Base-by-base conservation (phyloP, 2,113 vertebrate genomes). In the Callithrix jacchus region DNA sequence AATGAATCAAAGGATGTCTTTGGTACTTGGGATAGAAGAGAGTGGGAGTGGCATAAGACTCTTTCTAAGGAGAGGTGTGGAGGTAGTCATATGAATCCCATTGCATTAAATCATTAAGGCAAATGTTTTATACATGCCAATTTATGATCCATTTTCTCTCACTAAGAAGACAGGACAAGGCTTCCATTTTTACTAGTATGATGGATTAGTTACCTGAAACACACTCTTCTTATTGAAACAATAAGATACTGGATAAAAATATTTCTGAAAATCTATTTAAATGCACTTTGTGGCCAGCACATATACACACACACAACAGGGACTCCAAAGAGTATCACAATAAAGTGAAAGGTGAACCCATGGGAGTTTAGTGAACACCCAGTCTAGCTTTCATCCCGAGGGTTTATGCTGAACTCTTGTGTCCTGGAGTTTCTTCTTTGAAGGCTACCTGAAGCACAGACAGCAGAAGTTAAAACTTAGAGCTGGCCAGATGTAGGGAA, bases 331-430 rank as follows among this genome's bases (percentile, higher is more conserved):
- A 52, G 6, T 23, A 52, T 5, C 23, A 61, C 42, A 71, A 54
- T 47, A 68, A 93, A 93, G n/a, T 85, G 13, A 27, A 25, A 25
- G 73, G 7, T 27, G 12, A 32, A 35, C 16, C 12, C 68, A 16
- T 37, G 20, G 21, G 18, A 68, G 16, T 37, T 91, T 61, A 86
- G 3, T 80, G 32, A 74, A 20, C 8, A 37, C 25, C 18, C 25
- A 80, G n/a, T 42, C 27, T 42, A n/a, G 18, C 42, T 96, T 95
- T 95, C 42, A 95, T 89, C 23, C 14, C n/a, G 16, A 81, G 68
- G 9, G 5, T 74, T 47, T 79, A 14, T 58, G n/a, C 30, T 89
- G 40, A 61, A 66, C 42, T 80, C 40, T 80, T 5, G 23, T 64
- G 80, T 89, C 32, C n/a, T 54, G 9, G 10, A 49, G 4, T 58